Percentiles rank a stretch among this genome's conserved stretches.
Evolutionary conservation across 2,888 invertebrate species (phyloP).

Genomic region (Galeruca laticollis): DNA sequence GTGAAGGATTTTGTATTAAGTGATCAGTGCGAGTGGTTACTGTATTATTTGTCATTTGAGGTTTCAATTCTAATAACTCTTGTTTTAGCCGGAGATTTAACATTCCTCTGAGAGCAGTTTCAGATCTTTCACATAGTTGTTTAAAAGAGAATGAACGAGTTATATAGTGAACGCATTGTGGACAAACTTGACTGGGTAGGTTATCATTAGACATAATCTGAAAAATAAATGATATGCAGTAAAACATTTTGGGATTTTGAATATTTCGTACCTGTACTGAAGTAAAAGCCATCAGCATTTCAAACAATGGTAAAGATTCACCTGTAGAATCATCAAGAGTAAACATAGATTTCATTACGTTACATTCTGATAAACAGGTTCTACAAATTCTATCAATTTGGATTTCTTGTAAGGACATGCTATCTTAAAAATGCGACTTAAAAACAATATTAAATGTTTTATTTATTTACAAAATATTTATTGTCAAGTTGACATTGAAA

Average conservation of each 20-base stretch:
- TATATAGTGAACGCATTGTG: conserved; percentile 63
- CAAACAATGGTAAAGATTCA: conserved; percentile 58
- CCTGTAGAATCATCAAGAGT: conserved; percentile 58
- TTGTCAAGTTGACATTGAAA: not conserved
- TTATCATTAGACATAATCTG: conserved; percentile 63
- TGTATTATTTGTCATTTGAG: conserved; percentile 36
- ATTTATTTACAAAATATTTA: not conserved
- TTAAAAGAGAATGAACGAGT: conserved; percentile 63
- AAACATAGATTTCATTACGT: conserved; percentile 61
- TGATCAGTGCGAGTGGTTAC: not conserved
- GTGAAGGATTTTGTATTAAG: conserved; percentile 13
- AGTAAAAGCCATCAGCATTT: conserved; percentile 64
- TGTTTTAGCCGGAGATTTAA: conserved; percentile 51
- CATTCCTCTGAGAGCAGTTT: conserved; percentile 60
- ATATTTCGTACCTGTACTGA: conserved; percentile 58
- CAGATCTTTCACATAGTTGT: conserved; percentile 63
- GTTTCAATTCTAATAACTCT: conserved; percentile 53
- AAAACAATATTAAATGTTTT: not conserved
- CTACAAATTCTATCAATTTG: conserved; percentile 64
- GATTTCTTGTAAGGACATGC: conserved; percentile 54
- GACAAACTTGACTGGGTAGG: conserved; percentile 63
- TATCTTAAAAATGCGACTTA: conserved; percentile 2
- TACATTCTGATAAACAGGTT: conserved; percentile 62
- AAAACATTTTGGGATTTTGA: conserved; percentile 3
- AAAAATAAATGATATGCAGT: conserved; percentile 15